Base-by-base conservation (phyloP, 1,140 invertebrate species). In the Zophobas atratus region DNA sequence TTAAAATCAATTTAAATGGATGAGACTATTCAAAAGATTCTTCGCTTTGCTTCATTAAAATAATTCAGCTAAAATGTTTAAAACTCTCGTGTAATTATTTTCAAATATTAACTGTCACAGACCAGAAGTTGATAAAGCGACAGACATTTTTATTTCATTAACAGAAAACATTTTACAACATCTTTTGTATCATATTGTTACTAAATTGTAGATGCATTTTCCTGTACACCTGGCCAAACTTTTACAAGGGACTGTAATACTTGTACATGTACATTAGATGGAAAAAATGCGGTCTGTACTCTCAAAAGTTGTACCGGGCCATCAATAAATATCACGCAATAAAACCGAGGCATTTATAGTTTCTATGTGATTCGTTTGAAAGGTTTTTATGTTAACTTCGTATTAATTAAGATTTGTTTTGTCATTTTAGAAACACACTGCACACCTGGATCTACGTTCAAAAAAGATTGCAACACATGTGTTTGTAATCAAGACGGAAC, bases 161-260 rank as follows among this genome's bases (percentile, higher is more conserved):
- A 20, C 20, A 20, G 20, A 20, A 20, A 20, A 20, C 20, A 20
- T 20, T 51, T 20, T 75, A 33, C 8, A 67, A 63, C 39, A 4
- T 39, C 6, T 49, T 39, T 1, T 35, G 8, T 20, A 20, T 20
- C 20, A 20, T 20, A 35, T 39, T 20, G 3, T 46, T 8, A 2
- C 38, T 41, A 67, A 43, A 46, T 67, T 67, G 6, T 51, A 75
- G 39, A 75, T 35, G 34, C 38, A n/a, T 78, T 81, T 70, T 72
- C 67, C 38, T 67, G 88, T 75, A 79, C 77, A 4, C 84, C 88
- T 2, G 87, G 87, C 33, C 79, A 86, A 33, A 79, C 87, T 0
- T 89, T 88, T 72, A 86, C 84, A 53, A 84, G 86, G 2, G 86
- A 86, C 6, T 89, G 88, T 63, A 89, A 89, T 76, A 82, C 86